phyloP scores from a whole-genome alignment of 1,140 invertebrate genomes.

The Battus philenor region DNA sequence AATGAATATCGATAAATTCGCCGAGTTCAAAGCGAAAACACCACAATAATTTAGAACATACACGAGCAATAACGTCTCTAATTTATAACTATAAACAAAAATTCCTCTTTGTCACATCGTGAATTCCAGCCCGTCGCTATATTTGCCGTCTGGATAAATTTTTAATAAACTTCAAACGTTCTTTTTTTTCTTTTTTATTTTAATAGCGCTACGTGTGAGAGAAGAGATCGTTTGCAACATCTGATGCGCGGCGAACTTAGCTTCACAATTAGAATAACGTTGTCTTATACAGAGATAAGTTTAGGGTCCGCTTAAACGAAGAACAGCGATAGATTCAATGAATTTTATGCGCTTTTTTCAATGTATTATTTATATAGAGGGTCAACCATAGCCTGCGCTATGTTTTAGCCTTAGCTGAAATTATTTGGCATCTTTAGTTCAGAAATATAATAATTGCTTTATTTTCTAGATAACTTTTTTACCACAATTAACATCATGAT shows the following conservation, averaged over 20 bases:
- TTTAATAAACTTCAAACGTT: slow-evolving; percentile 13
- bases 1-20: slow-evolving; percentile 35
- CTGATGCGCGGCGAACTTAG: slow-evolving; percentile 32
- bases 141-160: slow-evolving; percentile 11
- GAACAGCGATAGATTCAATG: slow-evolving; percentile 42
- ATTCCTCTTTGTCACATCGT: slow-evolving; percentile 23
- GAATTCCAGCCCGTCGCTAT: slow-evolving; percentile 15
- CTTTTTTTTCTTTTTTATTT: too few species aligned
- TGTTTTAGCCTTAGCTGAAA: too few species aligned
- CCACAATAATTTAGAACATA: slow-evolving; percentile 23
- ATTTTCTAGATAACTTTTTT: too few species aligned
- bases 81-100: slow-evolving; percentile 34
- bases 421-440: too few species aligned
- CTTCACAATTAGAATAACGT: slow-evolving; percentile 32
- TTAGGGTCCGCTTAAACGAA: too few species aligned
- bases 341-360: slow-evolving; percentile 47
- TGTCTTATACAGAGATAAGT: slow-evolving; percentile 41
- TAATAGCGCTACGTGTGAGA: slow-evolving; percentile 1
- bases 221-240: slow-evolving; percentile 27
- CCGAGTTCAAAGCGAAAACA: slow-evolving; percentile 24
- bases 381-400: slow-evolving; percentile 50
- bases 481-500: too few species aligned
- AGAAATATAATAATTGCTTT: too few species aligned
- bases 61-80: slow-evolving; percentile 28
- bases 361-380: slow-evolving; percentile 66